Percentiles rank a stretch among this genome's conserved stretches.
Conservation (phyloP, 2,113 vertebrate species). For the Poecilia latipinna region DNA sequence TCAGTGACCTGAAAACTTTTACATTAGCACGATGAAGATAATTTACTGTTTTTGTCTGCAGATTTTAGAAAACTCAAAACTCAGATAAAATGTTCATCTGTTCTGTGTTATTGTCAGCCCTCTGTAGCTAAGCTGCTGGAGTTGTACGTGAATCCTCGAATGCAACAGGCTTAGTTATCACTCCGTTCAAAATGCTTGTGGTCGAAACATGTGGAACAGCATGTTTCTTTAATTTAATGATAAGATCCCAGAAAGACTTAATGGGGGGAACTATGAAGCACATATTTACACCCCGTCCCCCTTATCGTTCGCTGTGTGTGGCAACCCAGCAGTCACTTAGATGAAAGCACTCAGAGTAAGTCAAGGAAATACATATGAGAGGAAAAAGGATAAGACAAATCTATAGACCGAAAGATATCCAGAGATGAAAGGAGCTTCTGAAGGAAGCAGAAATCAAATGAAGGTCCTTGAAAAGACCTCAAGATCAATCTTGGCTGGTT, state of each 20-base stretch:
- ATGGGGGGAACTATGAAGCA: background rate
- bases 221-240: slow-evolving; percentile 18
- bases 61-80: background rate
- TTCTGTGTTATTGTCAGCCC: background rate
- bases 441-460: slow-evolving; percentile 7
- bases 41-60: background rate
- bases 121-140: background rate
- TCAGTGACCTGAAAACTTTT: background rate
- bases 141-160: background rate
- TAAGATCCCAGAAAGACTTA: background rate
- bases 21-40: background rate
- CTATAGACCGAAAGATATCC: background rate
- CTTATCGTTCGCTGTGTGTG: background rate
- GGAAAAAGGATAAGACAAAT: background rate
- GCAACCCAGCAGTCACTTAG: background rate
- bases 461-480: background rate
- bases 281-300: background rate
- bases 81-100: background rate
- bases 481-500: background rate
- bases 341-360: slow-evolving; percentile 6
- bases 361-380: background rate
- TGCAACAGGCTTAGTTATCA: slow-evolving; percentile 10
- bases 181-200: background rate
- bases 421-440: background rate
- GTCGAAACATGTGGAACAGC: slow-evolving; percentile 9